A percentile compares a stretch with the other conserved stretches of the same genome.
Conservation (phyloP, 2,888 invertebrate genomes). For the Mycalesis mineus region DNA sequence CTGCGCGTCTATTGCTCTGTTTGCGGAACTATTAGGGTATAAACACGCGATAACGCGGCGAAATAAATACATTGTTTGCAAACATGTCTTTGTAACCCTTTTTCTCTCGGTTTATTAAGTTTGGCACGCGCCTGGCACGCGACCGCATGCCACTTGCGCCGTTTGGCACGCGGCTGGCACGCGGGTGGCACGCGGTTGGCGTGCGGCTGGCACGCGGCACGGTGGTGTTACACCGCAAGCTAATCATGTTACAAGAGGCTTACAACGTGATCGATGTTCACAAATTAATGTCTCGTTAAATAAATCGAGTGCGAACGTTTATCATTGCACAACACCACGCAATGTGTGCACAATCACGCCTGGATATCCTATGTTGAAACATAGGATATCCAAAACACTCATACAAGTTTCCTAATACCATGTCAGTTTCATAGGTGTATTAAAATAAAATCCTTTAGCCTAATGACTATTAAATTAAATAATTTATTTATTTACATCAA, state of each 20-base stretch:
- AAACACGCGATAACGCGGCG: constrained; percentile 19
- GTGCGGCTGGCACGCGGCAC: constrained; percentile 29
- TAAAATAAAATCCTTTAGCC: no score
- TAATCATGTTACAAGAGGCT: constrained; percentile 39
- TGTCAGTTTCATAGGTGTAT: no score
- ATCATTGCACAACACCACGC: neutral
- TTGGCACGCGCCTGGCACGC: constrained; percentile 26
- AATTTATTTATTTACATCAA: no score
- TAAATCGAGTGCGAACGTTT: neutral
- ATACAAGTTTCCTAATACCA: no score
- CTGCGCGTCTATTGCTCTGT: constrained; percentile 11
- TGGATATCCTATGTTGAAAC: no score
- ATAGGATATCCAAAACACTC: no score
- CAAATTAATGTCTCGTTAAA: constrained; percentile 39
- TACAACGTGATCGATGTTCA: constrained; percentile 42
- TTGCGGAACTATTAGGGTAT: constrained; percentile 16
- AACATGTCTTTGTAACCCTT: constrained; percentile 32
- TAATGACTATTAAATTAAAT: no score
- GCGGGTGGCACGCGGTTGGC: constrained; percentile 29
- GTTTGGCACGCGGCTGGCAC: constrained; percentile 27
- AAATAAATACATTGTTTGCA: constrained; percentile 24
- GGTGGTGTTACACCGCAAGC: constrained; percentile 33
- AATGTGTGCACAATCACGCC: no score
- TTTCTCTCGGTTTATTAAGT: constrained; percentile 31
- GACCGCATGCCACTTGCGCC: constrained; percentile 7